A percentile compares a stretch with the other conserved stretches of the same genome.
Conservation (phyloP, 2,113 vertebrate species). For the Tursiops truncatus region DNA sequence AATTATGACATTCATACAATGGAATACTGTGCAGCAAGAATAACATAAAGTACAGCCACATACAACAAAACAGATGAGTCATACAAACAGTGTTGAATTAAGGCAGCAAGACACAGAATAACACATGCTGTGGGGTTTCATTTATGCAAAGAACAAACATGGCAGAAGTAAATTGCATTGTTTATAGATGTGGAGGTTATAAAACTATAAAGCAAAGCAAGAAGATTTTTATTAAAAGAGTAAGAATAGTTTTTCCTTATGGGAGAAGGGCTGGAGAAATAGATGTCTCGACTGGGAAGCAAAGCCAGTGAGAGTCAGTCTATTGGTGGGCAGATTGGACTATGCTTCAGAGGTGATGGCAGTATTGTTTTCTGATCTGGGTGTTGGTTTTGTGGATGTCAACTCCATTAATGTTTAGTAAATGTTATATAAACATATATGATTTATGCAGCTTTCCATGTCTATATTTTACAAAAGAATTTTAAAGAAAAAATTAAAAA, state of each 20-base stretch:
- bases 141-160: background rate
- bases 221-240: background rate
- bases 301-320: background rate
- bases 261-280: background rate
- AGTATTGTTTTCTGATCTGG: background rate
- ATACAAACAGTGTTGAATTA: background rate
- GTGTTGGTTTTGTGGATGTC: background rate
- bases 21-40: background rate
- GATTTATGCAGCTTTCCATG: background rate
- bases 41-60: background rate
- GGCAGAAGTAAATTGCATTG: background rate
- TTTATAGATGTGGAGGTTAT: background rate
- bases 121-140: background rate
- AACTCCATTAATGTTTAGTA: background rate
- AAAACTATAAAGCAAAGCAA: constrained; percentile 12
- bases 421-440: background rate
- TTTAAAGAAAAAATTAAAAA: background rate
- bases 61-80: background rate
- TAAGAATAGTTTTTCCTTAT: background rate
- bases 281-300: background rate
- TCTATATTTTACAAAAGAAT: background rate
- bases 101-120: background rate
- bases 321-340: background rate
- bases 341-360: background rate
- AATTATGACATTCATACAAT: background rate